These are phyloP conservation scores for Bugula neritina DNA, from an alignment of 2,888 invertebrate genomes.

Conservation along the genomic window DNA sequence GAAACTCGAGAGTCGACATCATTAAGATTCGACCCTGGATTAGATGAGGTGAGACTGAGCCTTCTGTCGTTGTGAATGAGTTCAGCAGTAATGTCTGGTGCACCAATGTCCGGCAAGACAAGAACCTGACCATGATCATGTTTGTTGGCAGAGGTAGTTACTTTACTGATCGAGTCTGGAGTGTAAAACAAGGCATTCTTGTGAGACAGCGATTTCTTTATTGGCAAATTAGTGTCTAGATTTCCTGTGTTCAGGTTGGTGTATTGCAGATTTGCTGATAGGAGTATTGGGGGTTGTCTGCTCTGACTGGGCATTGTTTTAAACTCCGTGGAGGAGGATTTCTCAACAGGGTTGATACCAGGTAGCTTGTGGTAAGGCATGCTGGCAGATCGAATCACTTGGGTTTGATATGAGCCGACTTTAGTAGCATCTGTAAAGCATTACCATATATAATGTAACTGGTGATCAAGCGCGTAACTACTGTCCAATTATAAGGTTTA, in stretches of 20 bases:
- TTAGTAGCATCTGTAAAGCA: neutral
- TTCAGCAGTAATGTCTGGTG: slow-evolving; percentile 14
- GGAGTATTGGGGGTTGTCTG: neutral
- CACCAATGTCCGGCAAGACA: slow-evolving; percentile 10
- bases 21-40: too few relatives aligned
- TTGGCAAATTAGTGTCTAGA: neutral
- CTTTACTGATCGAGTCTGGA: neutral
- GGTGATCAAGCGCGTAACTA: too few relatives aligned
- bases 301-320: neutral
- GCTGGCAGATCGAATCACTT: slow-evolving; percentile 18
- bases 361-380: slow-evolving; percentile 4
- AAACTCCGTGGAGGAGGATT: slow-evolving; percentile 2
- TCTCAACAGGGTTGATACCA: neutral
- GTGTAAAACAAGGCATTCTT: neutral
- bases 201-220: neutral
- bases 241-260: neutral
- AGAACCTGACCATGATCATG: neutral
- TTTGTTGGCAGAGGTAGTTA: neutral
- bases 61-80: slow-evolving; percentile 4
- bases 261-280: neutral
- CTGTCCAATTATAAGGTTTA: too few relatives aligned
- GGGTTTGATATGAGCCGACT: slow-evolving; percentile 1
- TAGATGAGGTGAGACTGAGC: too few relatives aligned
- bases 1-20: too few relatives aligned
- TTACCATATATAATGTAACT: neutral